Evolutionary conservation across 2,797 vertebrate genomes (phyloP), one percentile per base, ranked within the genome.

Genomic region (Denticeps clupeoides): DNA sequence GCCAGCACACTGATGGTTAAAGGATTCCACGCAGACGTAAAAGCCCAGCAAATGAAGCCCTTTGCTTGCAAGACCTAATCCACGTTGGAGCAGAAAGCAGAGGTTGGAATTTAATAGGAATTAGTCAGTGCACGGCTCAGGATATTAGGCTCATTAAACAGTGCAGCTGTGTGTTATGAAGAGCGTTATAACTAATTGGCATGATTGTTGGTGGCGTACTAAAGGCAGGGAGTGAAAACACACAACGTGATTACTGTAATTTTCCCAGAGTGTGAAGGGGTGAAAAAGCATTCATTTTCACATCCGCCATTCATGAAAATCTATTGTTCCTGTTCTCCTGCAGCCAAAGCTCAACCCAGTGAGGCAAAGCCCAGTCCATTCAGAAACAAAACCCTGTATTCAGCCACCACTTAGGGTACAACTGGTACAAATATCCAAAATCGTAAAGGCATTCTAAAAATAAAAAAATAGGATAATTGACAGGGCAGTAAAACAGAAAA

Each of bases 131-230:
- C 73, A 72, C 67, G 70, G 63, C 41, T 25, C 60, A 62, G 60
- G 60, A 73, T 67, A 80, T 81, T 70, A 67, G 61, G 56, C 59
- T 68, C 48, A 81, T 83, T 73, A 78, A 72, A 70, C 59, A 15
- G 44, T 78, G 72, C 82, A 85, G 81, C 81, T 85, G 82, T 78
- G 80, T 31, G 24, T 72, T 75, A 81, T 70, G 71, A 78, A 75
- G 72, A 79, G 67, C 41, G 53, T 61, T 63, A 55, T 43, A 28
- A 56, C 68, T 79, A 75, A 82, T 79, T 59, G 56, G 42, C 45
- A 49, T 70, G 72, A 81, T 80, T 75, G 75, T 73, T 74, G 68
- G 67, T 70, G 59, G 67, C 70, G 71, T 59, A 53, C 51, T 67
- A 62, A 71, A 77, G 50, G 63, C 68, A 59, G 69, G 40, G 65